A percentile compares a stretch with the other conserved stretches of the same genome.
Conservation (phyloP, 2,888 invertebrate species). For the Dryobota labecula region DNA sequence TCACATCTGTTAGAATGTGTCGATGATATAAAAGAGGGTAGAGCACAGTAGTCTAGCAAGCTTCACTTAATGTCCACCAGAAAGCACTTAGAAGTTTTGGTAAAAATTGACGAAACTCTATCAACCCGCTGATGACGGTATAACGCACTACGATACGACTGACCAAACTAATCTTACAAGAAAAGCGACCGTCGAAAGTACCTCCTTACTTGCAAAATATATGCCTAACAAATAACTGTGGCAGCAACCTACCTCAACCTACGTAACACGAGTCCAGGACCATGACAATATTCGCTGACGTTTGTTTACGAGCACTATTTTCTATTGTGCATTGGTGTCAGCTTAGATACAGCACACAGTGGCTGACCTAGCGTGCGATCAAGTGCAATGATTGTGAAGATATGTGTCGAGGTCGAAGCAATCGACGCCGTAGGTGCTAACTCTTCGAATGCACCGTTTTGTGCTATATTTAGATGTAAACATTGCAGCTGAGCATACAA, state of each 20-base stretch:
- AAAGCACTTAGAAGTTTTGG: background rate
- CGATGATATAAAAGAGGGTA: background rate
- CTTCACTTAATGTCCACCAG: background rate
- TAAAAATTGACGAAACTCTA: background rate
- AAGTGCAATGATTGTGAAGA: slow-evolving; percentile 47
- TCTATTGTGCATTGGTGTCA: slow-evolving; percentile 19
- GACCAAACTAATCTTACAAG: background rate
- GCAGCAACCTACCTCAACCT: slow-evolving; percentile 30
- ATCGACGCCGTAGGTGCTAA: slow-evolving; percentile 26
- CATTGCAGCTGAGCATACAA: slow-evolving; percentile 1
- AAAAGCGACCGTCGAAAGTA: background rate
- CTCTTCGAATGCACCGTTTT: slow-evolving; percentile 5
- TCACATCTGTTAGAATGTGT: slow-evolving; percentile 41
- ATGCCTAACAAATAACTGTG: background rate
- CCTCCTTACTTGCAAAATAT: background rate
- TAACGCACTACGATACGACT: no score
- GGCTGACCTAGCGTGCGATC: slow-evolving; percentile 41
- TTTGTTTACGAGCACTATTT: slow-evolving; percentile 1
- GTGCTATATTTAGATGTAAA: slow-evolving; percentile 23
- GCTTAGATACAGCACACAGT: slow-evolving; percentile 24
- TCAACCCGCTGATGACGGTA: background rate
- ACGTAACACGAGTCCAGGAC: no score
- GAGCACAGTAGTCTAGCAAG: background rate
- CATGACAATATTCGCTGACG: background rate
- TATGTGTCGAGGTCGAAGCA: slow-evolving; percentile 43